phyloP scores from a whole-genome alignment of 1,140 invertebrate species.

The Acyrthosiphon pisum region DNA sequence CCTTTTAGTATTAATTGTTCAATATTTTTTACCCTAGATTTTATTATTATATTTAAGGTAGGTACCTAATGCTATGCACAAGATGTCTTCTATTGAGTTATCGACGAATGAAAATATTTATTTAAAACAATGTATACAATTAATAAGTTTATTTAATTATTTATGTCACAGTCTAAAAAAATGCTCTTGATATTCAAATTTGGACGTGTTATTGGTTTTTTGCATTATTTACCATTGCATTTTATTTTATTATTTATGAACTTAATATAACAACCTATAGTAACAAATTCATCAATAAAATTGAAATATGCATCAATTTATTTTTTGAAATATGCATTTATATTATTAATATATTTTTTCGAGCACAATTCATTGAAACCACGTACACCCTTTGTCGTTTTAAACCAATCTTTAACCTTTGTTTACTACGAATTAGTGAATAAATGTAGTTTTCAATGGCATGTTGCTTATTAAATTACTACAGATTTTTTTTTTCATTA shows the following conservation, averaged over 20 bases:
- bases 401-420: neutral
- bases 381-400: neutral
- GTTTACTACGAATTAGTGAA: neutral
- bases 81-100: no score
- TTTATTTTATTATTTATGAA: neutral
- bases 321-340: neutral
- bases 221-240: neutral
- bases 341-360: no score
- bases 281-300: neutral
- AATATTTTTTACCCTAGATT: no score
- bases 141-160: neutral
- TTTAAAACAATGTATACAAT: no score
- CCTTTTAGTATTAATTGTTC: no score
- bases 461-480: no score
- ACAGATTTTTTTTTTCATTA: no score
- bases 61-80: no score
- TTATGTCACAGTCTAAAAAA: neutral
- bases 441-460: neutral
- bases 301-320: neutral
- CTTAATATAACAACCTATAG: no score
- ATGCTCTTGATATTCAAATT: neutral
- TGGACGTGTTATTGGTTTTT: neutral
- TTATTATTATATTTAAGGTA: no score
- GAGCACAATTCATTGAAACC: no score
- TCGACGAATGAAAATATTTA: no score